Conservation (phyloP, 2,113 vertebrate species). For the Eleginops maclovinus region DNA sequence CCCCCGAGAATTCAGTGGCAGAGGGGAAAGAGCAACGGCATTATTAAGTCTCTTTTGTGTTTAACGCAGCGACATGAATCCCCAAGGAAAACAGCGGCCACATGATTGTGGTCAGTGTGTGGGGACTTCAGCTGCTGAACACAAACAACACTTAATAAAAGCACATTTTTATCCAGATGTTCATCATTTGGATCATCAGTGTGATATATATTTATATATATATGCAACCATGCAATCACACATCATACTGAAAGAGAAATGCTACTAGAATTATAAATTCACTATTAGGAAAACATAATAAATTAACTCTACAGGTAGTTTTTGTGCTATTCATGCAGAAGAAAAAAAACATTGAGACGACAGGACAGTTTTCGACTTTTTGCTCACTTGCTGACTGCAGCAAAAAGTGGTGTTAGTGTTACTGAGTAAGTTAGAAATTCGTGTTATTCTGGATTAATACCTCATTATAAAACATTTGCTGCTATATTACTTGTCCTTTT, state of each 20-base stretch:
- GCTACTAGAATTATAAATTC: neutral
- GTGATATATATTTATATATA: neutral
- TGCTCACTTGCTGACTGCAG: neutral
- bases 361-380: neutral
- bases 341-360: neutral
- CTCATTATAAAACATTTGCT: neutral
- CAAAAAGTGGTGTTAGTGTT: neutral
- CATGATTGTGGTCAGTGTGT: neutral
- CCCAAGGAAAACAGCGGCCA: conserved; percentile 4
- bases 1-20: conserved; percentile 13
- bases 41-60: conserved; percentile 43
- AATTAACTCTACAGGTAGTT: neutral
- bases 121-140: neutral
- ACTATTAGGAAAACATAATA: neutral
- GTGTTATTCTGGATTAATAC: neutral
- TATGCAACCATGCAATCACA: neutral
- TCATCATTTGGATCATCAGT: neutral
- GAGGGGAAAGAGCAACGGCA: conserved; percentile 24
- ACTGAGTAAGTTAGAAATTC: neutral
- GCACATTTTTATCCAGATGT: neutral
- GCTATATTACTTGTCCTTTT: neutral
- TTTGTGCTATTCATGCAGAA: neutral
- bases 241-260: neutral
- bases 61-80: neutral
- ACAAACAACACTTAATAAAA: conserved; percentile 10